A percentile compares a stretch with the other conserved stretches of the same genome.
Evolutionary conservation across 30 jellyfish, hydroid and myxozoan species (phyloP).

Genomic region (Aurelia coerulea): DNA sequence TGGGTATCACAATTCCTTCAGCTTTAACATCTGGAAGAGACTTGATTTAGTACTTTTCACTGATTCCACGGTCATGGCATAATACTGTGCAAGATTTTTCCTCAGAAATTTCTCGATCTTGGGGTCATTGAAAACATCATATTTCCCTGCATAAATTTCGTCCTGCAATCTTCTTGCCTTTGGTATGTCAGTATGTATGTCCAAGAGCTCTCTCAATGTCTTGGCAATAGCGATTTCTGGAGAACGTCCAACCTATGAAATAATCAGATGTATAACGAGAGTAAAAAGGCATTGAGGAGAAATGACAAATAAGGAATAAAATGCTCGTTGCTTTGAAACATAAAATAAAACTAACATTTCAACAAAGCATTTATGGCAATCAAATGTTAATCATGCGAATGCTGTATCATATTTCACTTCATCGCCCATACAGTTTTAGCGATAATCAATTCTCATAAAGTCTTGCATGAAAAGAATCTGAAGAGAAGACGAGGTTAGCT

Average conservation of each 20-base stretch:
- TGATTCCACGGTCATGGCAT: background rate
- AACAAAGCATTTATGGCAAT: no score
- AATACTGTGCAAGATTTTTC: conserved; percentile 12
- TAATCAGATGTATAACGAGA: background rate
- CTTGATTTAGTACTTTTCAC: background rate
- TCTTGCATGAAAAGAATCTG: no score
- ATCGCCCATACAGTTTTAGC: no score
- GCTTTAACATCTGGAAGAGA: background rate
- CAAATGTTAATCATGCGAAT: no score
- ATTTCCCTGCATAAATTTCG: conserved; percentile 54
- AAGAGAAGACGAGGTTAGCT: no score
- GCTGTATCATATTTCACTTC: no score
- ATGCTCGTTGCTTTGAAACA: no score
- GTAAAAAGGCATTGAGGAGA: no score
- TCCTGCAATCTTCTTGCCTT: conserved; percentile 35
- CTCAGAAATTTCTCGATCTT: conserved; percentile 36
- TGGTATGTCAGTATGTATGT: conserved; percentile 1
- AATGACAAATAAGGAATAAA: no score
- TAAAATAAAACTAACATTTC: no score
- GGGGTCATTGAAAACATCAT: conserved; percentile 41
- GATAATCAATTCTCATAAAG: no score
- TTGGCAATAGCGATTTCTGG: conserved; percentile 69
- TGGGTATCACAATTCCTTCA: background rate
- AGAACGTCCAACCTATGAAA: conserved; percentile 70
- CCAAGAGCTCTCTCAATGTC: conserved; percentile 35